Conservation (phyloP, 2,797 vertebrate species). For the Zalophus californianus region DNA sequence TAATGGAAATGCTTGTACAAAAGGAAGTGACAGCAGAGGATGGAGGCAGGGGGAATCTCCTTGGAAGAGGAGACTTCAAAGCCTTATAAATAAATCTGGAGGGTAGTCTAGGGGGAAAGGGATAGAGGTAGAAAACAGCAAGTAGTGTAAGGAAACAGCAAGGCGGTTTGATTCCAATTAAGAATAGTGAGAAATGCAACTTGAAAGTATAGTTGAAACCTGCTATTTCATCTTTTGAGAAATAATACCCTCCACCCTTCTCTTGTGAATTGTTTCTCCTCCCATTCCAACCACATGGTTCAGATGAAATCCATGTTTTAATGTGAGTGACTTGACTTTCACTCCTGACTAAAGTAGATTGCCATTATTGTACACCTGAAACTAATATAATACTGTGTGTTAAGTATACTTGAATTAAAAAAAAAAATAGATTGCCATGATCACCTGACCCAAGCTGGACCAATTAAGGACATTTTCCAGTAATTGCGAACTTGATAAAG, state of each 20-base stretch:
- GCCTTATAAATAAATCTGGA: neutral
- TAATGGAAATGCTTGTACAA: neutral
- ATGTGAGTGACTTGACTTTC: neutral
- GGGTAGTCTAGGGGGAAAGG: neutral
- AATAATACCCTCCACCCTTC: neutral
- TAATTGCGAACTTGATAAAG: slow-evolving; percentile 8
- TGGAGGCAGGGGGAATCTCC: neutral
- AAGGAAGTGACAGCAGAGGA: neutral
- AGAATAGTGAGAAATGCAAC: neutral
- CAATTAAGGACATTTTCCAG: neutral
- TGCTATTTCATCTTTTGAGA: neutral
- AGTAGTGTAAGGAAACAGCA: slow-evolving; percentile 8
- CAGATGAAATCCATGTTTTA: neutral
- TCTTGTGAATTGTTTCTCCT: neutral
- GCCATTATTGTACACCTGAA: neutral
- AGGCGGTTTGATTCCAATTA: neutral
- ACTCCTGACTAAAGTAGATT: neutral
- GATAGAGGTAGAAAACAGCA: neutral
- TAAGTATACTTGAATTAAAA: neutral
- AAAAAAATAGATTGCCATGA: neutral
- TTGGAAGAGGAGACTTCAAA: neutral
- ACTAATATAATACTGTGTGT: neutral
- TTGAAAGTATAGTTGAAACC: neutral
- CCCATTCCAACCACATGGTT: neutral
- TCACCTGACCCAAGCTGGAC: neutral